phyloP scores from a whole-genome alignment of 2,888 invertebrate species.

The Apeira syringaria region DNA sequence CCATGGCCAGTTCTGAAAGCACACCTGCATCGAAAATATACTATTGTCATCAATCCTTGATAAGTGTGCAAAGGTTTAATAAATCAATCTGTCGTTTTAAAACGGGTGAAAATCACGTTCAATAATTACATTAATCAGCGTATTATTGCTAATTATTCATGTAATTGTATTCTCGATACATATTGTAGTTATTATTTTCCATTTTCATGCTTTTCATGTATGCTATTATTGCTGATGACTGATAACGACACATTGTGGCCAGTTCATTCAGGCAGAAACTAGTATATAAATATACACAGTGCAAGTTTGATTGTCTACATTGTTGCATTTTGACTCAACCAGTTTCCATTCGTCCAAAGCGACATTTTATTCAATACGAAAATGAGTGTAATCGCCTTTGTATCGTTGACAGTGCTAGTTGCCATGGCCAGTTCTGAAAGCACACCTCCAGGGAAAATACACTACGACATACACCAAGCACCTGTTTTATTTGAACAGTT shows the following conservation, averaged over 20 bases:
- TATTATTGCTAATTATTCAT: no score
- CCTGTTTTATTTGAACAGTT: constrained; percentile 39
- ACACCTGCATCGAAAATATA: constrained; percentile 1
- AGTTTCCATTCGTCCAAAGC: background rate
- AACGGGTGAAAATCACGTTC: no score
- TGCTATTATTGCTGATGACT: no score
- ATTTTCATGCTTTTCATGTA: no score
- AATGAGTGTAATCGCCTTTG: constrained; percentile 4
- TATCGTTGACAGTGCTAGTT: constrained; percentile 4
- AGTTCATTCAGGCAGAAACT: background rate
- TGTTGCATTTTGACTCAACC: background rate
- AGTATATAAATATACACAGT: background rate
- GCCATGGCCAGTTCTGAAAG: constrained; percentile 5
- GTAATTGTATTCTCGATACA: no score
- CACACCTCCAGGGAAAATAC: constrained; percentile 1
- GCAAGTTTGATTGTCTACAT: background rate
- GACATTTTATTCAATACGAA: background rate
- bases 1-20: constrained; percentile 4
- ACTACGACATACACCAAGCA: constrained; percentile 35
- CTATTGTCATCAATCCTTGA: no score
- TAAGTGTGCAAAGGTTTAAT: no score
- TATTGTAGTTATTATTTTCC: no score
- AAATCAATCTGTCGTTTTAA: no score
- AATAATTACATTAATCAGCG: no score
- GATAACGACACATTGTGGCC: background rate